Base-by-base conservation (phyloP, 2,113 vertebrate genomes). In the Cyprinodon variegatus region DNA sequence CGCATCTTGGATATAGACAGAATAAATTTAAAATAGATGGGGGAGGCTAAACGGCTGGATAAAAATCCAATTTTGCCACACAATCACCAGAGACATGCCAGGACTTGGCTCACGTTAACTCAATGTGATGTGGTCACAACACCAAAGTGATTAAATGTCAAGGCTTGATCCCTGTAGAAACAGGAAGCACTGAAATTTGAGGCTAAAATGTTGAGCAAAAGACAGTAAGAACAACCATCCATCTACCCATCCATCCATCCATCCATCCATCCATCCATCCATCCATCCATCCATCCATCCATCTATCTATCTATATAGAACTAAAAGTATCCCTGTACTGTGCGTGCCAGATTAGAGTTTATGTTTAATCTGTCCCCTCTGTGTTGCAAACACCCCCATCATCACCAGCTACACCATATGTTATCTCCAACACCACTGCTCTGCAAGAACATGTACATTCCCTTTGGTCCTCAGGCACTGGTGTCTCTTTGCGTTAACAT, bases 1-100 rank as follows among this genome's bases (percentile, higher is more conserved):
- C 43, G 64, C 74, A 61, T 86, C 57, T 45, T 53, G 83, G 80
- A 89, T 81, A 74, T 74, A 88, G 83, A 59, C 61, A 85, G 83
- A 83, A 85, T 85, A 79, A 79, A 79, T 90, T 78, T 82, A 77
- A 86, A 89, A 89, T 86, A 77, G 86, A 12, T 14, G 61, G 68
- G 70, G 74, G 70, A 82, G 74, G 82, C 76, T 86, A 78, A 91
- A 89, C 79, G 82, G 74, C 84, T 80, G 88, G 78, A 82, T 86
- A 82, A 83, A 90, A 90, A 91, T 91, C 91, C 89, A 88, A 93
- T 92, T 92, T 90, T 79, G 70, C 72, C 76, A 50, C 75, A 86
- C 89, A 89, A 89, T 92, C 85, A 77, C 74, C 48, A 40, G 85
- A 89, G 90, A 91, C 77, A 65, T 75, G 85, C 59, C 75, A 65